Base-by-base conservation (phyloP, 2,888 invertebrate genomes). In the Andrena fulva region DNA sequence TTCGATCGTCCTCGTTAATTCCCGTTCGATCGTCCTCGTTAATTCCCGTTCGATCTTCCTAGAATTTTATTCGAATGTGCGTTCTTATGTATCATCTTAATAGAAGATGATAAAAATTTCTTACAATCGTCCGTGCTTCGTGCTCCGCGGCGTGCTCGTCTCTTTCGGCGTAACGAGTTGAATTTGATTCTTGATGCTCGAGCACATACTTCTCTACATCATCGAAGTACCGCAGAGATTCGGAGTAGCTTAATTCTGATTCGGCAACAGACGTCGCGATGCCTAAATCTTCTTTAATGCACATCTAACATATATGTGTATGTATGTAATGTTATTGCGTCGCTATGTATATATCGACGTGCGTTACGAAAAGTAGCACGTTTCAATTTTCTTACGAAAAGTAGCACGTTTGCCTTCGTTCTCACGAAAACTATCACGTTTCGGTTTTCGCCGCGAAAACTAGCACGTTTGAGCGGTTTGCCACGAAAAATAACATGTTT, bases 171-270 rank as follows among this genome's bases (percentile, higher is more conserved):
- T 27, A 60, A 63, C 2, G 27, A 50, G n/a, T 12, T 3, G 48
- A 6, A 27, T 10, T 24, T 6, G 7, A 48, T 20, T 33, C 52
- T 33, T 69, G 1, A 7, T 59, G 20, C 10, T 81, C 33, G 29
- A 60, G 29, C 16, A 69, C 29, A 24, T 60, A 62, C 16, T 86
- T 80, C 54, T 76, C 67, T 48, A 83, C 54, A 16, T 70, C 59
- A 69, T 89, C 69, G 54, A 89, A 83, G 62, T 88, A 87, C 56
- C 74, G 54, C 12, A 73, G 27, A 52, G 84, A 79, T 64, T 88
- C 82, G 20, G 64, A 35, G 67, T 84, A 81, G 73, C 50, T 87
- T 59, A 84, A 35, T 59, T 83, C 89, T 70, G 70, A 70, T 50
- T 77, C 71, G 48, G 75, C 1, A 27, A 29, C 54, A 68, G 54